These are phyloP conservation scores for Gorsachius goisagi DNA, from an alignment of 2,113 vertebrate genomes.

Conservation along the genomic window DNA sequence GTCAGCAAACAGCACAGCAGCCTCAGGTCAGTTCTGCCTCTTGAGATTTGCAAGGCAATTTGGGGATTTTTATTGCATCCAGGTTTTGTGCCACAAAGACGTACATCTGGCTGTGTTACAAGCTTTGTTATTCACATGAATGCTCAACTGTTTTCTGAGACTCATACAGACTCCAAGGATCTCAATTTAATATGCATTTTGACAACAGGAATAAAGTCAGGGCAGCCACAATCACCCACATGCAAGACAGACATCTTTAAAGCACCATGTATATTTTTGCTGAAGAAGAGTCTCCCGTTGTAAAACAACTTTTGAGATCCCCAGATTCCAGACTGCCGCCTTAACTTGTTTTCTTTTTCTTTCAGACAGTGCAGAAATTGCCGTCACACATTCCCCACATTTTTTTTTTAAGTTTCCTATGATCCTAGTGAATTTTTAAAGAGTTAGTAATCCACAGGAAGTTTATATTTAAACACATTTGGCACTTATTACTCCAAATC, in stretches of 20 bases:
- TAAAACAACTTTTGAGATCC: neutral
- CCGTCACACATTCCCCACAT: neutral
- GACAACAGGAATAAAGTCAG: neutral
- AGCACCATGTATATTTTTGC: neutral
- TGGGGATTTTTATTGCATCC: neutral
- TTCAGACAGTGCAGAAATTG: neutral
- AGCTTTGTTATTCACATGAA: constrained; percentile 19
- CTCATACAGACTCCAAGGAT: neutral
- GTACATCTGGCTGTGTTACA: neutral
- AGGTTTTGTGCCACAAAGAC: neutral
- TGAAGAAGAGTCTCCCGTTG: neutral
- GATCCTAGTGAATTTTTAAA: neutral
- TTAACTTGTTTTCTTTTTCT: neutral
- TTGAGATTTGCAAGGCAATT: neutral
- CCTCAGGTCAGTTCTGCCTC: constrained; percentile 20
- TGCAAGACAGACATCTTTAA: neutral
- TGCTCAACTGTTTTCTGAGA: neutral
- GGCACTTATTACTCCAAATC: neutral
- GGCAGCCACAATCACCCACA: neutral
- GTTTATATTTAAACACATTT: neutral
- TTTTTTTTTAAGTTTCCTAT: neutral
- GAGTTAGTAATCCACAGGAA: neutral
- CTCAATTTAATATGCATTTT: neutral
- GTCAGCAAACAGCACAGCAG: neutral
- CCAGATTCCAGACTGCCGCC: neutral